A percentile compares a stretch with the other conserved stretches of the same genome.
phyloP scores from a whole-genome alignment of 2,888 invertebrate species.

The Rhagophthalmus giganteus region DNA sequence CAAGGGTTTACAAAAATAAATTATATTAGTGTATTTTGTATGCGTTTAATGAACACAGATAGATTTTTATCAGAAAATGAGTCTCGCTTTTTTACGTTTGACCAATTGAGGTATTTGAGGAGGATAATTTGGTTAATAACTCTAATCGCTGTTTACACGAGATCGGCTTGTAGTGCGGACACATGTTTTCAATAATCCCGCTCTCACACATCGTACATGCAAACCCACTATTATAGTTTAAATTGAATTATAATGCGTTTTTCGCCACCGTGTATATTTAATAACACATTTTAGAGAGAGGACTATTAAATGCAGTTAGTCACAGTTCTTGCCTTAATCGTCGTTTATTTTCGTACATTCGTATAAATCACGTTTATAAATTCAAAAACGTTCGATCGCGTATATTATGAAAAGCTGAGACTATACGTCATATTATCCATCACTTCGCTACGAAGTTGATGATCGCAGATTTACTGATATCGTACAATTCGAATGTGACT shows the following conservation, averaged over 20 bases:
- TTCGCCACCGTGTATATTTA: constrained; percentile 10
- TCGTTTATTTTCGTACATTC: too few species aligned
- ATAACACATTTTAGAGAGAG: constrained; percentile 2
- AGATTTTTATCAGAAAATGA: constrained; percentile 22
- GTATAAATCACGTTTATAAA: too few species aligned
- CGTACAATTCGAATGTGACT: constrained; percentile 48
- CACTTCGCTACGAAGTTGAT: not conserved
- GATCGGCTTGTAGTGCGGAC: constrained; percentile 26
- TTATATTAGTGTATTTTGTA: not conserved
- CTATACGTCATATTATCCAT: not conserved
- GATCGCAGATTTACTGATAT: constrained; percentile 42
- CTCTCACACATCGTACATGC: constrained; percentile 42
- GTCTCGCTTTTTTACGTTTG: constrained; percentile 16
- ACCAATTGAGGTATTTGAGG: constrained; percentile 32
- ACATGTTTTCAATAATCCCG: constrained; percentile 36
- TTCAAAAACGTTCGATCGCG: too few species aligned
- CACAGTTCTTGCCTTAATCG: constrained; percentile 5
- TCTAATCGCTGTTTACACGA: constrained; percentile 35
- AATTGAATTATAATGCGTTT: constrained; percentile 46
- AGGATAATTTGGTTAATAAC: constrained; percentile 38
- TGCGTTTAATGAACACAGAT: constrained; percentile 7
- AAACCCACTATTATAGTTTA: constrained; percentile 44
- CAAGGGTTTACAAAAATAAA: not conserved
- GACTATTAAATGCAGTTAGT: constrained; percentile 9
- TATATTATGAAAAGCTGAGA: too few species aligned